These are phyloP conservation scores for Pantala flavescens DNA, from an alignment of 1,140 invertebrate genomes.

Conservation along the genomic window DNA sequence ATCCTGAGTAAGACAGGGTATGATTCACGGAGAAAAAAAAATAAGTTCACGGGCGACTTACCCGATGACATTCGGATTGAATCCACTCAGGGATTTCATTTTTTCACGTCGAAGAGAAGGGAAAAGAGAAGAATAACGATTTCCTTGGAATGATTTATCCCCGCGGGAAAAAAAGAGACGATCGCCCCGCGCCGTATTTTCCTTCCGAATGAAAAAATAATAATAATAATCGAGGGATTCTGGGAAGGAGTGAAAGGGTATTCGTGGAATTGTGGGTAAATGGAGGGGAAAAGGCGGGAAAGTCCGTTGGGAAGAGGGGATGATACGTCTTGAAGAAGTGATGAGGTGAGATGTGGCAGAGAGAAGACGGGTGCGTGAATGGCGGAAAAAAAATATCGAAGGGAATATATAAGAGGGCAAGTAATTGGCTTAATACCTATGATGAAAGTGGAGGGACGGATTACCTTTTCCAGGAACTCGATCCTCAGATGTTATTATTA, in stretches of 20 bases:
- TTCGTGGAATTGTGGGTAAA: not conserved
- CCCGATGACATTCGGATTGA: not conserved
- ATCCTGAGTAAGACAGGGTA: not conserved
- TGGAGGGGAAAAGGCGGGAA: not conserved
- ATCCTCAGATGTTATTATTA: too few species aligned
- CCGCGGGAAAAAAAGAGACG: not conserved
- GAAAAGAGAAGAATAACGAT: not conserved
- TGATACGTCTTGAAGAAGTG: not conserved
- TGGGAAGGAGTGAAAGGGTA: not conserved
- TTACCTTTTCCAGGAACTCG: too few species aligned
- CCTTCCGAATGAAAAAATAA: too few species aligned
- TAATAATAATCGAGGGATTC: not conserved
- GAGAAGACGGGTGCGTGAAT: too few species aligned
- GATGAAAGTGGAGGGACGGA: too few species aligned
- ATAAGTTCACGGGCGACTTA: not conserved
- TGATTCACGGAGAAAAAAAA: not conserved
- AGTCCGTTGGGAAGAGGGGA: not conserved
- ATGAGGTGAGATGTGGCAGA: not conserved
- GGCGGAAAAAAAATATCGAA: not conserved
- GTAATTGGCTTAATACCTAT: too few species aligned
- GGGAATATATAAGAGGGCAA: not conserved
- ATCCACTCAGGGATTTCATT: not conserved
- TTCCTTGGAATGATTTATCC: slow-evolving; percentile 1
- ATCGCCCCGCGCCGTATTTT: too few species aligned
- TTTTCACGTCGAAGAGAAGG: not conserved